Evolutionary conservation across 2,888 invertebrate genomes (phyloP), one percentile per base, ranked within the genome.

Genomic region (Platerodrilus igneus): DNA sequence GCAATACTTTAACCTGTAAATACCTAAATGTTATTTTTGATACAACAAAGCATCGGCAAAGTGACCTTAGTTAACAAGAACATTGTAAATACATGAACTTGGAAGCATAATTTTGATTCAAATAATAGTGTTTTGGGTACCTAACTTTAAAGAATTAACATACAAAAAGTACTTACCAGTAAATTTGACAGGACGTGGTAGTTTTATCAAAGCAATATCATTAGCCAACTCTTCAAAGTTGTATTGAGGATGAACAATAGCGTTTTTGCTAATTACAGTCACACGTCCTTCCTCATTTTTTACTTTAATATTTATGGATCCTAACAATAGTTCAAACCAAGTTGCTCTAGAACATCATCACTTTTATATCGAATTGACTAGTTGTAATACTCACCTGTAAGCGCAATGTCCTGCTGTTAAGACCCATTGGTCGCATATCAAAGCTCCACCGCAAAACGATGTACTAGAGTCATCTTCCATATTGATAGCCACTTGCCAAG

Each of bases 171-270:
- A 25, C 32, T 14, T 37, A 46, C 46, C 33, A 25, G 33, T 49
- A 15, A 48, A 41, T 13, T 16, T 10, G 7, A 55, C 42, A 3
- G 36, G 35, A 9, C 39, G n/a, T 4, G 20, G 18, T 27, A 55
- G 27, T 21, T 41, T 20, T 9, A 57, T 38, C 9, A 57, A 27
- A 21, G 43, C 56, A 26, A 56, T 34, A 28, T 56, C 55, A 27
- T 56, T 50, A 22, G 41, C 41, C 3, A 51, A 31, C 17, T 21
- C 41, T 4, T 1, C 17, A 8, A 30, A n/a, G 31, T 46, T 32
- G 22, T 45, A 53, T 2, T 25, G 19, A n/a, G 37, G 22, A 27
- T 53, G 52, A 15, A 36, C 26, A 16, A 39, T 41, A n/a, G 34
- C 39, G 13, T 30, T 26, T 9, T 16, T 36, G 9, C 47, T 42